Conservation (phyloP, 2,797 vertebrate genomes). For the Champsocephalus esox region DNA sequence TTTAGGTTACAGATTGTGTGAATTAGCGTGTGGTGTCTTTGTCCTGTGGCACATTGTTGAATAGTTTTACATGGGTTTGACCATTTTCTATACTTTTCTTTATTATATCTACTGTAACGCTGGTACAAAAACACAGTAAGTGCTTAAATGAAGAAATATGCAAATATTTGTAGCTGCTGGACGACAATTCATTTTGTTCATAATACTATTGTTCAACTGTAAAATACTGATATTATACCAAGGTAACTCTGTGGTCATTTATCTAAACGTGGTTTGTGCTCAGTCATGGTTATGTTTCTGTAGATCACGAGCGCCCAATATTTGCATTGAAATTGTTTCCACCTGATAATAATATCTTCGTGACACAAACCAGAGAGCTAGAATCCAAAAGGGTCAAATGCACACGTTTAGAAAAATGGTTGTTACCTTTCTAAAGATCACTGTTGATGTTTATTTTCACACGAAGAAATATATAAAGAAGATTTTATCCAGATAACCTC, state of each 20-base stretch:
- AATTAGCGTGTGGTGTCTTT: slow-evolving; percentile 11
- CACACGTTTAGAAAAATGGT: slow-evolving; percentile 3
- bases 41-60: slow-evolving; percentile 37
- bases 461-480: background rate
- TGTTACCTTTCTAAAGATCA: background rate
- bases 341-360: slow-evolving; percentile 9
- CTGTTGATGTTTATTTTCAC: background rate
- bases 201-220: background rate
- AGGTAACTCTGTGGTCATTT: background rate
- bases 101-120: slow-evolving; percentile 2
- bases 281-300: slow-evolving; percentile 3
- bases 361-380: slow-evolving; percentile 16
- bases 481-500: background rate
- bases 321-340: slow-evolving; percentile 16
- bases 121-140: background rate
- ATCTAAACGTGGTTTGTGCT: background rate
- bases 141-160: background rate
- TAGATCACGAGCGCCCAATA: background rate
- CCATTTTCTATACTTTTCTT: slow-evolving; percentile 1
- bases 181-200: background rate
- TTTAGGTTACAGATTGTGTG: slow-evolving; percentile 8
- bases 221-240: slow-evolving; percentile 19
- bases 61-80: slow-evolving; percentile 26
- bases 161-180: background rate
- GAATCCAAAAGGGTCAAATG: background rate